These are phyloP conservation scores for Alligator sinensis DNA, from an alignment of 2,113 vertebrate genomes.

Conservation along the genomic window DNA sequence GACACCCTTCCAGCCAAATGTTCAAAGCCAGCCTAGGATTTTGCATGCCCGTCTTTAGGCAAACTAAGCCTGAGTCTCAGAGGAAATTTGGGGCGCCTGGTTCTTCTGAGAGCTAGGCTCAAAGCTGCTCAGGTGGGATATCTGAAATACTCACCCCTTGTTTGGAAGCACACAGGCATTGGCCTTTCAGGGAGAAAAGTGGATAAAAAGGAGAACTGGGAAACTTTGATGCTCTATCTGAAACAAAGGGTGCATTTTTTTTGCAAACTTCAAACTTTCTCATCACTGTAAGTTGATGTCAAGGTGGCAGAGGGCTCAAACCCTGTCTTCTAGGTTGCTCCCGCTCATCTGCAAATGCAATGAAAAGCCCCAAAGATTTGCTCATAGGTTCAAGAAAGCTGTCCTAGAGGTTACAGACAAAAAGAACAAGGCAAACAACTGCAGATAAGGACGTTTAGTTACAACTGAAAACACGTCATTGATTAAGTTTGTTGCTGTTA, in stretches of 20 bases:
- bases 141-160: not conserved
- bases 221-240: not conserved
- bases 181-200: not conserved
- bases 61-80: not conserved
- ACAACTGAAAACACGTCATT: not conserved
- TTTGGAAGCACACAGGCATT: not conserved
- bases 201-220: not conserved
- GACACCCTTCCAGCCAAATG: not conserved
- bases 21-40: not conserved
- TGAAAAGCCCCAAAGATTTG: not conserved
- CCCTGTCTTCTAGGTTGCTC: not conserved
- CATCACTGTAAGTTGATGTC: not conserved
- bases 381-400: not conserved
- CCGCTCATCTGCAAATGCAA: not conserved
- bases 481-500: not conserved
- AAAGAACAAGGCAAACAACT: not conserved
- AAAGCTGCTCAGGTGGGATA: not conserved
- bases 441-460: not conserved
- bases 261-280: not conserved
- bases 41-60: not conserved
- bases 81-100: rapidly evolving
- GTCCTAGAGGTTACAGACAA: not conserved
- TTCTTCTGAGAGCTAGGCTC: not conserved
- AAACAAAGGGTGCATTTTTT: not conserved
- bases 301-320: not conserved